Conservation (phyloP, 2,797 vertebrate genomes). For the Falco novaeseelandiae region DNA sequence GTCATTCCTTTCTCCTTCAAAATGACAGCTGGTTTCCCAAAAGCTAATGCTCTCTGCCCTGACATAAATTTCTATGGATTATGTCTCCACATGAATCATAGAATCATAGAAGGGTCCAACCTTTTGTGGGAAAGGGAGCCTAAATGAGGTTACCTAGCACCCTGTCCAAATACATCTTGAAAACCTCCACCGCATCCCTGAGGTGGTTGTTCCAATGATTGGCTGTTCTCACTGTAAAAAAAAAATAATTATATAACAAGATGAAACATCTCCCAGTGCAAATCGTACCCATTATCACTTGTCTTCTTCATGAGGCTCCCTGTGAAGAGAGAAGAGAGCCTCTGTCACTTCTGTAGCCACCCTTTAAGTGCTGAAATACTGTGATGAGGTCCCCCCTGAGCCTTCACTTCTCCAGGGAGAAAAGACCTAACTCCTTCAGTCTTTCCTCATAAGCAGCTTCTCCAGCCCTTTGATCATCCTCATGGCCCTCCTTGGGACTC, state of each 20-base stretch:
- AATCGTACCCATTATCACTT: background rate
- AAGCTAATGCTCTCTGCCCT: background rate
- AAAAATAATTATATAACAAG: background rate
- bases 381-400: background rate
- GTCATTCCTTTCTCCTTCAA: background rate
- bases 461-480: background rate
- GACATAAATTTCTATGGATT: background rate
- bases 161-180: background rate
- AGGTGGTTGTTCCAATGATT: background rate
- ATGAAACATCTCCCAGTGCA: background rate
- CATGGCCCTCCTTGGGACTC: background rate
- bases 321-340: background rate
- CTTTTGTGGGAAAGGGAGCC: background rate
- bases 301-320: background rate
- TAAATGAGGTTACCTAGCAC: background rate
- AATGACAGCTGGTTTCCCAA: background rate
- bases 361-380: background rate
- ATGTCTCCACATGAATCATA: background rate
- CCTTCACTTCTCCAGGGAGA: background rate
- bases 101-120: background rate
- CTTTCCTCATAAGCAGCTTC: background rate
- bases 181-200: background rate
- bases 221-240: background rate
- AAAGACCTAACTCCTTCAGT: background rate
- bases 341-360: background rate